Base-by-base conservation (phyloP, 2,113 vertebrate genomes). In the Rattus rattus region DNA sequence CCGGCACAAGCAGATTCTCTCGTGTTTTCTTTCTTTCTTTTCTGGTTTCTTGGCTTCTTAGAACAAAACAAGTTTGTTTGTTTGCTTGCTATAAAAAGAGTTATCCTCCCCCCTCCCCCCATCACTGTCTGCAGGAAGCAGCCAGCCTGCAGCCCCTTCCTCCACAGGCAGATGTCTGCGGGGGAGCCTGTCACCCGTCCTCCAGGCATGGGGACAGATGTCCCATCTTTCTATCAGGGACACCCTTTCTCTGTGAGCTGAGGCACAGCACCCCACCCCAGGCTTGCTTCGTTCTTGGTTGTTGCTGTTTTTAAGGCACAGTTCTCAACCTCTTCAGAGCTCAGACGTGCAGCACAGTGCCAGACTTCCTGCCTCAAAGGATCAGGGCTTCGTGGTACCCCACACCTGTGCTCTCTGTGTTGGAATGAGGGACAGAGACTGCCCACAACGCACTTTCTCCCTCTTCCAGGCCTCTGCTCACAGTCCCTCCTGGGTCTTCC, bases 1-100 rank as follows among this genome's bases (percentile, higher is more conserved):
- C 0, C 2, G n/a, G 8, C 59, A 63, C 59, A 30, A 75, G 19
- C 26, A 2, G 7, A 0, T 26, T 24, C 75, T 54, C 89, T 7
- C n/a, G 56, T 79, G 30, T 8, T 56, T 36, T 88, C 39, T 47
- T 10, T 47, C 61, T 47, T 2, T 47, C 28, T 86, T 36, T 91
- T 86, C 1, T 0, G 0, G 39, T n/a, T 88, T 79, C 92, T 91
- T 49, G 43, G 87, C 90, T 95, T 92, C 85, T 70, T 54, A 49
- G 43, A 96, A 93, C 94, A 81, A 92, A 86, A 28, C 91, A 1
- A 43, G 63, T 94, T 96, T 95, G 90, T 95, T 92, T 97, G 95
- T 79, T 95, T 95, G 59, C n/a, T 36, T 39, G 75, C 94, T 52
- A 85, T 96, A 85, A 90, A 95, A 92, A 96, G 91, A 47, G 59